These are phyloP conservation scores for Celastrina argiolus DNA, from an alignment of 2,888 invertebrate genomes.

Conservation along the genomic window DNA sequence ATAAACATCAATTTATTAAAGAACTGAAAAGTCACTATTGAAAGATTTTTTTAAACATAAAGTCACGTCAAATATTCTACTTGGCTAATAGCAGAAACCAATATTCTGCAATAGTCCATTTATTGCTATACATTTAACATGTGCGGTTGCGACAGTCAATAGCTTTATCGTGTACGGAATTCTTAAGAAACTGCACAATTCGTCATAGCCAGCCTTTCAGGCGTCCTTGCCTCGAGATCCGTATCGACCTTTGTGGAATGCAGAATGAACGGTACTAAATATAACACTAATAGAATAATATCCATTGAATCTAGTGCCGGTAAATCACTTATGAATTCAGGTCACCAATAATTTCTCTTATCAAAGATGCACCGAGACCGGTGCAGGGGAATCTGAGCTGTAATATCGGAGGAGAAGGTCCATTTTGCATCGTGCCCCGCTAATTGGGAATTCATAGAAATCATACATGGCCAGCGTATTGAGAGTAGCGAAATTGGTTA, in stretches of 20 bases:
- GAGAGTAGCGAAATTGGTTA: conserved; percentile 33
- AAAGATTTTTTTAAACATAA: no score
- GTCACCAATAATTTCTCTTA: conserved; percentile 39
- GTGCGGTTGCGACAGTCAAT: background rate
- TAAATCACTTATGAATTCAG: conserved; percentile 38
- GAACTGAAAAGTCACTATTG: no score
- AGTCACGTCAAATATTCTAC: no score
- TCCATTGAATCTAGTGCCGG: conserved; percentile 35
- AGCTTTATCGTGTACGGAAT: conserved; percentile 5
- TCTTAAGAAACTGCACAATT: conserved; percentile 18
- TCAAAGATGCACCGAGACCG: conserved; percentile 33
- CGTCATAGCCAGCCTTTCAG: conserved; percentile 19
- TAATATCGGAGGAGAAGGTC: conserved; percentile 37
- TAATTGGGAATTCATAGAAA: conserved; percentile 40
- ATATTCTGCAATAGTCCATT: background rate
- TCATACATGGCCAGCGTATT: conserved; percentile 32
- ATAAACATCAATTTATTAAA: no score
- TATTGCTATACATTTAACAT: background rate
- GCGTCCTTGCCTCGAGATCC: conserved; percentile 20
- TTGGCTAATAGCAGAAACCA: background rate
- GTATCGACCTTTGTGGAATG: conserved; percentile 24
- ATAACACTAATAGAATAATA: conserved; percentile 33
- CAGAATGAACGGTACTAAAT: conserved; percentile 27
- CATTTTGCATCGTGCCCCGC: conserved; percentile 27
- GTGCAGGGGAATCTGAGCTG: conserved; percentile 42